phyloP scores from a whole-genome alignment of 2,797 vertebrate species.

The Catostomus latipinnis region DNA sequence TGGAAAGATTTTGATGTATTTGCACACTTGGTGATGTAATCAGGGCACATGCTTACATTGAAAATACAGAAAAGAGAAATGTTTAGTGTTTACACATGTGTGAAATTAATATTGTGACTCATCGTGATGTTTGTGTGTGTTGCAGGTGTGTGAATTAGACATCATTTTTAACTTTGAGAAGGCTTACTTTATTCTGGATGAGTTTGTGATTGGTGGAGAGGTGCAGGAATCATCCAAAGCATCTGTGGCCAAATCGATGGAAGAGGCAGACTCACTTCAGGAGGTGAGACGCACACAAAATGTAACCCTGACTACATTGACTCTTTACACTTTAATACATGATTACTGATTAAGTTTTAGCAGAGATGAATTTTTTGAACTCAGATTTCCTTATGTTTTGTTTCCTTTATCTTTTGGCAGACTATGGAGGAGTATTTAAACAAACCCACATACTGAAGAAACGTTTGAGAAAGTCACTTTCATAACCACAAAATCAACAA shows the following conservation, averaged over 20 bases:
- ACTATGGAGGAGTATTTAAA: slow-evolving; percentile 93
- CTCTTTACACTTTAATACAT: not conserved
- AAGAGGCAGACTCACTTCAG: slow-evolving; percentile 89
- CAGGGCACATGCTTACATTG: no score
- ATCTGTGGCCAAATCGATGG: slow-evolving; percentile 80
- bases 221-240: slow-evolving; percentile 91
- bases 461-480: not conserved
- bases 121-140: not conserved
- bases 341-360: no score
- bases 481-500: not conserved
- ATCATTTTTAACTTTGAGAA: slow-evolving; percentile 62
- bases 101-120: not conserved
- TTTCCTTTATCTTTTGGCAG: slow-evolving; percentile 69
- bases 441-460: slow-evolving; percentile 88
- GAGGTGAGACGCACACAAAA: slow-evolving; percentile 80
- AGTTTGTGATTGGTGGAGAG: slow-evolving; percentile 93
- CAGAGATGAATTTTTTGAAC: not conserved
- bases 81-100: not conserved
- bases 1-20: not conserved
- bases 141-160: slow-evolving; percentile 93
- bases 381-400: slow-evolving; percentile 20
- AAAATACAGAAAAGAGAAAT: no score
- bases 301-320: not conserved
- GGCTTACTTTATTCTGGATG: slow-evolving; percentile 73
- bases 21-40: no score